A percentile compares a stretch with the other conserved stretches of the same genome.
phyloP scores from a whole-genome alignment of 2,888 invertebrate species.

The Agonum fuliginosum region DNA sequence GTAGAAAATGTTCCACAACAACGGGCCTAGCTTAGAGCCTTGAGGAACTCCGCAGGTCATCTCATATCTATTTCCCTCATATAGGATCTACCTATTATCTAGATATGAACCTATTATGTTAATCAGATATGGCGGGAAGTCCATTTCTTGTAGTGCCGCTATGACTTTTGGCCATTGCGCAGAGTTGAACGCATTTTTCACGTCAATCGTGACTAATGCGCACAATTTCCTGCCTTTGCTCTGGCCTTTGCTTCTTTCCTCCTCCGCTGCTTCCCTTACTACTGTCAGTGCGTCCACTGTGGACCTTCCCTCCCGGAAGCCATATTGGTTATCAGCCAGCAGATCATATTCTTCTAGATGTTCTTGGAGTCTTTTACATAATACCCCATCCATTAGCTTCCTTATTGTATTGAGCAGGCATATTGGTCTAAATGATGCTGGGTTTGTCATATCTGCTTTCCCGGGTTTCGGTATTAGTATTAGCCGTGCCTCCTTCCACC shows the following conservation, averaged over 20 bases:
- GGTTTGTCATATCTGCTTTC: background rate
- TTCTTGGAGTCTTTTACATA: background rate
- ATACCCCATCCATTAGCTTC: background rate
- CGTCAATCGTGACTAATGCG: background rate
- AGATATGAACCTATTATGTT: background rate
- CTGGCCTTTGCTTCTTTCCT: background rate
- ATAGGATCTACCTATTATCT: background rate
- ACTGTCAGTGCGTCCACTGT: background rate
- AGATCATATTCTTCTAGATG: background rate
- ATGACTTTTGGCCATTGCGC: background rate
- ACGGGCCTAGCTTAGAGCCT: background rate
- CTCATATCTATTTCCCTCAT: background rate
- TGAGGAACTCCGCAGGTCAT: background rate
- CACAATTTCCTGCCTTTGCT: background rate
- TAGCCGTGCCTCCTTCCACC: constrained; percentile 62
- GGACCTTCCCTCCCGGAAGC: background rate
- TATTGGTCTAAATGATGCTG: background rate
- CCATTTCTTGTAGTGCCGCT: background rate
- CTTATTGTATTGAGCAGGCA: background rate
- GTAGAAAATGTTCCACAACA: background rate
- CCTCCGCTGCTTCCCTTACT: background rate
- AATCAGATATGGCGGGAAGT: background rate
- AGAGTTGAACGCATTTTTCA: background rate
- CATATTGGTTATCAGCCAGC: no score
- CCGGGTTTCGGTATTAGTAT: background rate